Evolutionary conservation across 2,797 vertebrate genomes (phyloP).

Genomic region (Bradypodion pumilum): DNA sequence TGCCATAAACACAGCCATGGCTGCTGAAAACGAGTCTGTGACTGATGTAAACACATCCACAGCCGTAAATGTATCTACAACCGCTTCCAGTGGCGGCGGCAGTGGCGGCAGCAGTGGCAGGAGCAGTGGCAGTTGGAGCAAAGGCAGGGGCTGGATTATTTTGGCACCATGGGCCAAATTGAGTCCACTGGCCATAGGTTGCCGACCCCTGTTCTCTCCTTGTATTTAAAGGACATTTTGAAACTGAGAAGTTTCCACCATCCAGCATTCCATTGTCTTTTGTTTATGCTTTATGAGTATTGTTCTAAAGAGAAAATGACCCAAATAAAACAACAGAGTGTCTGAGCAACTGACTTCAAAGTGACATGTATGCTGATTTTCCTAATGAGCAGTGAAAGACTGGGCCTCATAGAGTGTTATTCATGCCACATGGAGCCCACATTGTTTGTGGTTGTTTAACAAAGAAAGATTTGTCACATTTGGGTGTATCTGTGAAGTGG

Average conservation of each 20-base stretch:
- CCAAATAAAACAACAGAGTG: constrained; percentile 18
- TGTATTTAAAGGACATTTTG: background rate
- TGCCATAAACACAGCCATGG: too few relatives aligned
- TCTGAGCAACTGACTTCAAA: background rate
- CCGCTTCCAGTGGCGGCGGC: too few relatives aligned
- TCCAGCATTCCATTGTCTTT: constrained; percentile 19
- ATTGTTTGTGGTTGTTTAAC: constrained; percentile 26
- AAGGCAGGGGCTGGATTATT: too few relatives aligned
- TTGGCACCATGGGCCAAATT: too few relatives aligned
- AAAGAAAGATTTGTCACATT: background rate
- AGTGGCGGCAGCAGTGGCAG: too few relatives aligned
- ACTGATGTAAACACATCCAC: too few relatives aligned
- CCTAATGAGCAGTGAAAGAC: constrained; percentile 32
- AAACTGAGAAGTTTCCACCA: background rate
- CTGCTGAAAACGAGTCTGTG: too few relatives aligned
- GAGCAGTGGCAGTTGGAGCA: too few relatives aligned
- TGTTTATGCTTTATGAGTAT: constrained; percentile 17
- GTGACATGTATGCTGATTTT: background rate
- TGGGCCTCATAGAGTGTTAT: rapidly evolving
- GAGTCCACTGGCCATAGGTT: too few relatives aligned
- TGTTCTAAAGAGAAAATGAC: background rate
- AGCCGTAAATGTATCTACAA: too few relatives aligned
- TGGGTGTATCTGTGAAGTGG: background rate
- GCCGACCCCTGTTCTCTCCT: background rate
- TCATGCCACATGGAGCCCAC: background rate